Evolutionary conservation across 2,113 vertebrate species (phyloP).

Genomic region (Chaenocephalus aceratus): DNA sequence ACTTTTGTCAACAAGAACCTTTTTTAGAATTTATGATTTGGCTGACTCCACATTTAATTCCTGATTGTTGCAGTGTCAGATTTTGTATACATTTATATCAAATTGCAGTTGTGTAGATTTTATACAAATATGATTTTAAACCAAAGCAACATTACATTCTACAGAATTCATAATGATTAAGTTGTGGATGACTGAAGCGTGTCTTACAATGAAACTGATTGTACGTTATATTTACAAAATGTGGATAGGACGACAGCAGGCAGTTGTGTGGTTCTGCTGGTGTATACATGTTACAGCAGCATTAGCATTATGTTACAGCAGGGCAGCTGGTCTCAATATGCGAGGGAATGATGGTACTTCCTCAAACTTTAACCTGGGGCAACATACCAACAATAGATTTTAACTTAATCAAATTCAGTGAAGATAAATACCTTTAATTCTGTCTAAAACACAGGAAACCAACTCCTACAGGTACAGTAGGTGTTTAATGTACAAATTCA

Average conservation of each 20-base stretch:
- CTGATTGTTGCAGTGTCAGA: background rate
- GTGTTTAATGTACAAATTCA: background rate
- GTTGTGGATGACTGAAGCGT: background rate
- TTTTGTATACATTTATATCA: background rate
- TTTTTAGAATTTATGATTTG: conserved; percentile 14
- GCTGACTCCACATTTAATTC: background rate
- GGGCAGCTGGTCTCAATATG: conserved; percentile 53
- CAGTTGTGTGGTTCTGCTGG: background rate
- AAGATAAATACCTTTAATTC: too few species aligned
- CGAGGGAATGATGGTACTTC: background rate
- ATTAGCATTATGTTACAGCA: too few species aligned
- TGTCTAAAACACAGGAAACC: background rate
- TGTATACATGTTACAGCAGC: conserved; percentile 4
- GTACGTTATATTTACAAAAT: too few species aligned
- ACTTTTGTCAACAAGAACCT: background rate
- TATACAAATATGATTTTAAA: background rate
- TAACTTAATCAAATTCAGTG: too few species aligned
- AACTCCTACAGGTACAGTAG: background rate
- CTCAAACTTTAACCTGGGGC: background rate
- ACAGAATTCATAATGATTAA: background rate
- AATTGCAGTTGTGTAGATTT: background rate
- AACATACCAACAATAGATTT: background rate
- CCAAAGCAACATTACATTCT: background rate
- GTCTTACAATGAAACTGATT: background rate
- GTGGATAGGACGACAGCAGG: background rate